These are phyloP conservation scores for Agrypnus murinus DNA, from an alignment of 2,888 invertebrate species.

Conservation along the genomic window DNA sequence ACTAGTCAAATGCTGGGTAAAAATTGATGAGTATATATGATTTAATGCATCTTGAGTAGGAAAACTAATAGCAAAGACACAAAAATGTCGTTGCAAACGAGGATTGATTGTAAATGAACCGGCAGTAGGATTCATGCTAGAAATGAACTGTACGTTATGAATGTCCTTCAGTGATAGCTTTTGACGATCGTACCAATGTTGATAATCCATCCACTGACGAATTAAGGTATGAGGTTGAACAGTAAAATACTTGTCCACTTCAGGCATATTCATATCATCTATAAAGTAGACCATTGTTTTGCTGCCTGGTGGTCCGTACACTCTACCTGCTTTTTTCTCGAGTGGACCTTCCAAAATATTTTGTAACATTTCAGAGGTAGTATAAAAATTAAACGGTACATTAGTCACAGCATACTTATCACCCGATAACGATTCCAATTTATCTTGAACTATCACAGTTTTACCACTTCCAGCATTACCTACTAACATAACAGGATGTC, in stretches of 20 bases:
- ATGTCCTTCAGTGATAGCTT: slow-evolving; percentile 93
- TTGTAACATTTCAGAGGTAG: slow-evolving; percentile 94
- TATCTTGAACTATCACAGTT: slow-evolving; percentile 90
- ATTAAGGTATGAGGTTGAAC: slow-evolving; percentile 96
- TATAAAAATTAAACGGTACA: slow-evolving; percentile 96
- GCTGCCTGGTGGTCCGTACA: slow-evolving; percentile 94
- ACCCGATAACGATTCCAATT: slow-evolving; percentile 80
- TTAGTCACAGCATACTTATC: slow-evolving; percentile 89
- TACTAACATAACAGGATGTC: slow-evolving; percentile 92
- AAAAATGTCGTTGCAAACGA: slow-evolving; percentile 90
- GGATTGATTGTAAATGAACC: slow-evolving; percentile 96
- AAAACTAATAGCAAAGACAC: slow-evolving; percentile 91
- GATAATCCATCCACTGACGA: slow-evolving; percentile 94
- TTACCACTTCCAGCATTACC: slow-evolving; percentile 94
- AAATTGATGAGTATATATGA: slow-evolving; percentile 89
- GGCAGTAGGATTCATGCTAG: slow-evolving; percentile 97
- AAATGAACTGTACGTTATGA: slow-evolving; percentile 93
- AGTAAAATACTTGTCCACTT: slow-evolving; percentile 94
- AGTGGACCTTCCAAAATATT: slow-evolving; percentile 91
- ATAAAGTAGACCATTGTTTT: slow-evolving; percentile 95
- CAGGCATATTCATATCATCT: slow-evolving; percentile 98
- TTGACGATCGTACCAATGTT: slow-evolving; percentile 95
- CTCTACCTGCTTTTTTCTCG: slow-evolving; percentile 96
- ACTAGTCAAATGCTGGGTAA: slow-evolving; percentile 83
- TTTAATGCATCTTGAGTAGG: slow-evolving; percentile 87